Evolutionary conservation across 2,113 vertebrate genomes (phyloP).

Genomic region (Hydropotes inermis): DNA sequence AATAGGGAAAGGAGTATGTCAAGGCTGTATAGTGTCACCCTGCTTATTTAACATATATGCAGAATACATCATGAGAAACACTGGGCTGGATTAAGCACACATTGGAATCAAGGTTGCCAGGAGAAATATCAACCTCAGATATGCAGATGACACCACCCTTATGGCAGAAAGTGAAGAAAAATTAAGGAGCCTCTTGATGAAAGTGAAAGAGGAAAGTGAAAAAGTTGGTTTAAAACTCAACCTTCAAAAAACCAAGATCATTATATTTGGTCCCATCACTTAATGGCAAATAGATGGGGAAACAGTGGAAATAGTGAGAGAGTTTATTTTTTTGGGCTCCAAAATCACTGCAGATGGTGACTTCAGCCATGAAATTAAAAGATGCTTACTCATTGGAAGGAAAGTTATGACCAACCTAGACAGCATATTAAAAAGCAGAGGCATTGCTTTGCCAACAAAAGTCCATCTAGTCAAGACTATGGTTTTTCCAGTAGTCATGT

Average conservation of each 20-base stretch:
- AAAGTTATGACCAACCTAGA: not conserved
- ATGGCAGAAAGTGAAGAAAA: not conserved
- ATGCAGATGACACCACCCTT: not conserved
- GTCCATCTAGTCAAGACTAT: not conserved
- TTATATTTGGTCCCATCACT: not conserved
- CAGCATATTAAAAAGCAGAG: not conserved
- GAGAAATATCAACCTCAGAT: not conserved
- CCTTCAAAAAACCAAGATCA: not conserved
- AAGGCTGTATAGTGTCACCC: not conserved
- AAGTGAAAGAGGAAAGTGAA: not conserved
- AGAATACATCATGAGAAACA: not conserved
- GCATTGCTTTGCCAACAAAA: not conserved
- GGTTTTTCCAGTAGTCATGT: not conserved
- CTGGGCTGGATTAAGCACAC: not conserved
- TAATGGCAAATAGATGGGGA: not conserved
- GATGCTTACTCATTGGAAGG: not conserved
- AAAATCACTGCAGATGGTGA: not conserved
- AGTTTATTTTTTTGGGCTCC: not conserved
- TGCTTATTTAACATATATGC: not conserved
- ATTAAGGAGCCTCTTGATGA: not conserved
- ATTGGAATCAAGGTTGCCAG: not conserved
- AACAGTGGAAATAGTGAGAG: not conserved
- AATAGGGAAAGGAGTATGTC: not conserved
- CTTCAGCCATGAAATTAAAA: not conserved
- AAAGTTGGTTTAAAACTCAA: not conserved